A percentile compares a stretch with the other conserved stretches of the same genome.
phyloP scores from a whole-genome alignment of 64 coral and sea anemone species.

The Dendronephthya gigantea region DNA sequence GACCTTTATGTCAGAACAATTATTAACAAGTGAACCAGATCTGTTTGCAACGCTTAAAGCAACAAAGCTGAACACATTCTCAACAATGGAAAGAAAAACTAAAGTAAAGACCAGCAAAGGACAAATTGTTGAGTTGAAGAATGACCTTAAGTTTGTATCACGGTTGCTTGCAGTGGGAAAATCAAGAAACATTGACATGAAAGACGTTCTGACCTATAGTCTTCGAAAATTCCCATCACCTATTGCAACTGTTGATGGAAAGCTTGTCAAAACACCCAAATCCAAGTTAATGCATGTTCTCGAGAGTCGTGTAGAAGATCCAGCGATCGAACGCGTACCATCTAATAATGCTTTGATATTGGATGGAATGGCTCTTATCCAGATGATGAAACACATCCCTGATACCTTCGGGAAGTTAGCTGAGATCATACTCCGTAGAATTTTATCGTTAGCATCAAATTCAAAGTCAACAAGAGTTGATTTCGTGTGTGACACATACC shows the following conservation, averaged over 20 bases:
- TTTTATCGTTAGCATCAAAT: not conserved
- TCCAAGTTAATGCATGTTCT: slow-evolving; percentile 1
- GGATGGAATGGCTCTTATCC: not conserved
- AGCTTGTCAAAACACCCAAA: slow-evolving; percentile 2
- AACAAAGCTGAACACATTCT: slow-evolving; percentile 12
- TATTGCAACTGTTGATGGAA: slow-evolving; percentile 3
- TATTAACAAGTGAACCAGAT: slow-evolving; percentile 20
- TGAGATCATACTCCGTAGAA: not conserved
- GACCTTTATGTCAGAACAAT: not conserved
- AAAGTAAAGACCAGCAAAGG: not conserved
- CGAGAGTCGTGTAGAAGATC: not conserved
- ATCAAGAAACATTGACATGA: slow-evolving; percentile 1
- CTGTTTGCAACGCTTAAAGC: slow-evolving; percentile 14
- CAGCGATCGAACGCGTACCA: not conserved
- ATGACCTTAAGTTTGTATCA: not conserved
- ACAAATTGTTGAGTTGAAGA: not conserved
- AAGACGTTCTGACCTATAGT: not conserved
- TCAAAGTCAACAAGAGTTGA: slow-evolving; percentile 7
- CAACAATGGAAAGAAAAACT: slow-evolving; percentile 13
- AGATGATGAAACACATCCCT: not conserved
- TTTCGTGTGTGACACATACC: slow-evolving; percentile 9
- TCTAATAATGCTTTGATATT: not conserved
- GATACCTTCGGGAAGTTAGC: not conserved
- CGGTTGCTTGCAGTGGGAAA: not conserved
- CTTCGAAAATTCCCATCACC: not conserved